Conservation (phyloP, 1,140 invertebrate species). For the Habropoda laboriosa region DNA sequence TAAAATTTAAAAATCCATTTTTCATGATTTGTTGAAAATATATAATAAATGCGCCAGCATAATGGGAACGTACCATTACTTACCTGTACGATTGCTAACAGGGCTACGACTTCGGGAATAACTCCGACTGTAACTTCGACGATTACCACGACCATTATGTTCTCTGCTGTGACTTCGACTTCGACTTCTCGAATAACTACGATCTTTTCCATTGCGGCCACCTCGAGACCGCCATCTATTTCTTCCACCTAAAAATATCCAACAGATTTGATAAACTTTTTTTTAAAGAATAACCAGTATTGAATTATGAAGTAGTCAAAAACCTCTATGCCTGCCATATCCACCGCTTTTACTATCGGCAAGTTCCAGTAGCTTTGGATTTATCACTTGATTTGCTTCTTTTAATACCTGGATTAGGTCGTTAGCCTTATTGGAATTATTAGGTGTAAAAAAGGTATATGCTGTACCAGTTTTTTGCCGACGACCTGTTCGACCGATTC, state of each 20-base stretch:
- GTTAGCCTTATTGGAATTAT: conserved; percentile 95
- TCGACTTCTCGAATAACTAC: conserved; percentile 77
- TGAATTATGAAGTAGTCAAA: background rate
- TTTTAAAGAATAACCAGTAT: background rate
- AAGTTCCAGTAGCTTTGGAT: conserved; percentile 87
- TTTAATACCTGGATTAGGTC: conserved; percentile 95
- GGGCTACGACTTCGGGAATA: conserved; percentile 79
- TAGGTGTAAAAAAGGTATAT: conserved; percentile 98
- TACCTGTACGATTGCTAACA: conserved; percentile 75
- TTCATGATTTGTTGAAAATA: too few species aligned
- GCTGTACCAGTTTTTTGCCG: conserved; percentile 97
- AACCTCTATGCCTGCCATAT: conserved; percentile 77
- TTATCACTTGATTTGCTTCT: conserved; percentile 97
- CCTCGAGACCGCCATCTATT: conserved; percentile 77
- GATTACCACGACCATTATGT: conserved; percentile 75
- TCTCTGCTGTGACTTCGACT: conserved; percentile 79
- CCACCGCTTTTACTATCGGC: conserved; percentile 80
- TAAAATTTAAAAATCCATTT: background rate
- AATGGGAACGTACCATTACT: conserved; percentile 61
- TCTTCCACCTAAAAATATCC: conserved; percentile 71
- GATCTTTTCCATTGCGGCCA: conserved; percentile 74
- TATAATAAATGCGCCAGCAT: background rate
- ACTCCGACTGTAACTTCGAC: conserved; percentile 79
- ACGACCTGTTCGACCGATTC: conserved; percentile 98
- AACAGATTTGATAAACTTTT: background rate